Percentiles rank a stretch among this genome's conserved stretches.
Evolutionary conservation across 2,797 vertebrate species (phyloP).

Genomic region (Hyperoplus lanceolatus): DNA sequence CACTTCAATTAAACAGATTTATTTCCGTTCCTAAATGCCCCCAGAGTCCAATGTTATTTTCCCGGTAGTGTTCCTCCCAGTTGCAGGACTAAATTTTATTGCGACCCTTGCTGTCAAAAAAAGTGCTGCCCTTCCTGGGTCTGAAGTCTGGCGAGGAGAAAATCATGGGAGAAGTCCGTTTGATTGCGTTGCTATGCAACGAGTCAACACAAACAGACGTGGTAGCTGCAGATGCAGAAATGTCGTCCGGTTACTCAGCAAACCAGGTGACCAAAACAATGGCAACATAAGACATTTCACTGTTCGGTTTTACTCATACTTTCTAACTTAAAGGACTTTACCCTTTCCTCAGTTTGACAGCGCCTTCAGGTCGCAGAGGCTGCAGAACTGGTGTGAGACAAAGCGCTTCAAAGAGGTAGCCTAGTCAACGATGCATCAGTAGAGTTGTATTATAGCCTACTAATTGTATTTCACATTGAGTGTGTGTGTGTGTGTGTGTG

Average conservation of each 20-base stretch:
- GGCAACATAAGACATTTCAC: not conserved
- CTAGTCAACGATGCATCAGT: slow-evolving; percentile 3
- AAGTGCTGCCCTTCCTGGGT: too few species aligned
- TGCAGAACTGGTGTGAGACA: slow-evolving; percentile 87
- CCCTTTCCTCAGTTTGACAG: slow-evolving; percentile 83
- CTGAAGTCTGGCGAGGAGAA: too few species aligned
- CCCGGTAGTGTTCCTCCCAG: too few species aligned
- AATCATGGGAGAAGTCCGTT: not conserved
- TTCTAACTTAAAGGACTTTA: not conserved
- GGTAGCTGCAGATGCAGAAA: slow-evolving; percentile 31
- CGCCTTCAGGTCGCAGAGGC: slow-evolving; percentile 82
- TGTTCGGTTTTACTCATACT: not conserved
- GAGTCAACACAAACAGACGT: slow-evolving; percentile 36
- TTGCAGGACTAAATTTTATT: not conserved
- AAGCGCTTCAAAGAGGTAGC: slow-evolving; percentile 83
- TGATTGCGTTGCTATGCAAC: slow-evolving; percentile 65
- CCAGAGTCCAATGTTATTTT: too few species aligned
- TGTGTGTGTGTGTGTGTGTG: slow-evolving; percentile 15
- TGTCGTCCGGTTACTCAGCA: slow-evolving; percentile 83
- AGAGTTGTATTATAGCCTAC: not conserved
- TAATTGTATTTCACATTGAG: slow-evolving; percentile 3
- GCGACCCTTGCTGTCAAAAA: not conserved
- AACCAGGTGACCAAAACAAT: slow-evolving; percentile 76
- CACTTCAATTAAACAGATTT: too few species aligned
- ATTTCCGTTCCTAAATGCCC: too few species aligned